Percentiles rank a stretch among this genome's conserved stretches.
Evolutionary conservation across 1,140 invertebrate genomes (phyloP).

Genomic region (Magallana ariakensis): DNA sequence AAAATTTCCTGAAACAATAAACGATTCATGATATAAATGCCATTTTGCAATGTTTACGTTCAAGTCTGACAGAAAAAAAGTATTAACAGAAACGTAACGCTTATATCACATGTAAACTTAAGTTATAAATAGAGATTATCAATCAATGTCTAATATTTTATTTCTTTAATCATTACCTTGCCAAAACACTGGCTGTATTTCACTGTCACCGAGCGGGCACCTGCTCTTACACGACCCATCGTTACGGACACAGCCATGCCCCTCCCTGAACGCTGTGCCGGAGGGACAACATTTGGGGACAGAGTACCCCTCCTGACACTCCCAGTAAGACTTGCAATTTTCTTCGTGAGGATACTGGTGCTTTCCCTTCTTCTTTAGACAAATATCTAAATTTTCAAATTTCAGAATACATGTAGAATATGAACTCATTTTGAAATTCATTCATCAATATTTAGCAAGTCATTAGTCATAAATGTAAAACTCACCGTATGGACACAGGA

Average conservation of each 20-base stretch:
- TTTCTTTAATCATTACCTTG: conserved; percentile 27
- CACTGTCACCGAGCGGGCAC: neutral
- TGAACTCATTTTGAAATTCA: neutral
- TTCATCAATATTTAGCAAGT: neutral
- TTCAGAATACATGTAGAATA: neutral
- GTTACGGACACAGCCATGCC: conserved; percentile 46
- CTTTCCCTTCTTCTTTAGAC: conserved; percentile 31
- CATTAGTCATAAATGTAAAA: neutral
- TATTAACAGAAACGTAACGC: neutral
- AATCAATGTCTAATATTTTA: neutral
- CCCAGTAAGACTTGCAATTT: conserved; percentile 52
- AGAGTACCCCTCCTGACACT: conserved; percentile 49
- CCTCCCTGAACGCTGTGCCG: conserved; percentile 39
- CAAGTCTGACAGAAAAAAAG: neutral
- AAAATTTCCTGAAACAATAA: conserved; percentile 26
- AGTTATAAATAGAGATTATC: neutral
- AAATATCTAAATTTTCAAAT: conserved; percentile 39
- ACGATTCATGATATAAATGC: neutral
- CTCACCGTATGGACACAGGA: conserved; percentile 52
- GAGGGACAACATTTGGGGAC: conserved; percentile 50
- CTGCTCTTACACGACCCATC: neutral
- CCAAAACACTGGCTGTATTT: conserved; percentile 30
- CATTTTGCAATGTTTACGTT: neutral
- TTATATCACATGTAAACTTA: too few species aligned
- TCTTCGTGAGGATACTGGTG: conserved; percentile 45